Evolutionary conservation across 2,113 vertebrate genomes (phyloP).

Genomic region (Labeo catla): DNA sequence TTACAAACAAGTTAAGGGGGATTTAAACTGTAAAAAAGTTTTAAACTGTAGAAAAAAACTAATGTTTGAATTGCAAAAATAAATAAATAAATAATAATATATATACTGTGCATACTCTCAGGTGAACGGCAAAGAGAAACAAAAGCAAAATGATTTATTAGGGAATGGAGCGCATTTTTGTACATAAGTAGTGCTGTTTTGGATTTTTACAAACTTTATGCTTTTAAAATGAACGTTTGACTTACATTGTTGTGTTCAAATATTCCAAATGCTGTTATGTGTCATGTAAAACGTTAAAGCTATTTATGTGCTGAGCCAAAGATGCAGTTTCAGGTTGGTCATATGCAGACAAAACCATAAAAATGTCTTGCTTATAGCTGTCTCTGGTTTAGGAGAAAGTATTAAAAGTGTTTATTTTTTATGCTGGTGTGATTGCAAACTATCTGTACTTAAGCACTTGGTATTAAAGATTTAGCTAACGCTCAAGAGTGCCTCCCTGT

Average conservation of each 20-base stretch:
- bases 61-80: neutral
- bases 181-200: neutral
- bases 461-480: conserved; percentile 9
- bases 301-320: too few species aligned
- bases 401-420: neutral
- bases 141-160: too few species aligned
- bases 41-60: neutral
- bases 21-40: neutral
- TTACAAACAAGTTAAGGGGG: neutral
- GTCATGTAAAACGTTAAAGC: neutral
- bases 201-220: neutral
- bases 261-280: neutral
- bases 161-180: neutral
- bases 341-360: neutral
- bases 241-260: too few species aligned
- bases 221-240: neutral
- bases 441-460: neutral
- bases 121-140: too few species aligned
- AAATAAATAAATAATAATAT: neutral
- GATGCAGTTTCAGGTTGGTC: neutral
- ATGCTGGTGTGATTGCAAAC: neutral
- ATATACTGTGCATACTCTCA: neutral
- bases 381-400: neutral
- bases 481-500: neutral
- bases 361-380: neutral